Evolutionary conservation across 2,797 vertebrate species (phyloP).

Genomic region (Chelon auratus): DNA sequence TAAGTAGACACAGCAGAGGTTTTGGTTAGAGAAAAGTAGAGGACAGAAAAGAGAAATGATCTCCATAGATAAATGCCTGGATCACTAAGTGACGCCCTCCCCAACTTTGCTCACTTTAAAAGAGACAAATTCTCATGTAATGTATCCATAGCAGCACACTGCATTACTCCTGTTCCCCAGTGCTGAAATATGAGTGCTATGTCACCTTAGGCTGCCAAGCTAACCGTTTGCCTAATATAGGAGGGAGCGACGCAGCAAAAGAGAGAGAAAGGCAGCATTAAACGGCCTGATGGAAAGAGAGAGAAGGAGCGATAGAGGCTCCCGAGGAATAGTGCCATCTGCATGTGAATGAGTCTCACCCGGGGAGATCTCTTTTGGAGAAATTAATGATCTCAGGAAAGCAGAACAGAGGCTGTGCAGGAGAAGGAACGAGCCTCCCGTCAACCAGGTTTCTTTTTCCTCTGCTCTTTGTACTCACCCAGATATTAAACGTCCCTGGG

Average conservation of each 20-base stretch:
- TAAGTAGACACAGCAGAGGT: conserved; percentile 21
- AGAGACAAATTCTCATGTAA: conserved; percentile 85
- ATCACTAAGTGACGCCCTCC: conserved; percentile 76
- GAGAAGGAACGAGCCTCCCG: conserved; percentile 64
- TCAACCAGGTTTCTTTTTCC: conserved; percentile 72
- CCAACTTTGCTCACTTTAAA: conserved; percentile 76
- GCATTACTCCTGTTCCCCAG: conserved; percentile 77
- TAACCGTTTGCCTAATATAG: conserved; percentile 79
- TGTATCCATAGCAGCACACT: conserved; percentile 79
- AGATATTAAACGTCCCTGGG: conserved; percentile 79
- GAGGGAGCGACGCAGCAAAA: conserved; percentile 67
- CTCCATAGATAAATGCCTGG: conserved; percentile 74
- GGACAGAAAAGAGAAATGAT: conserved; percentile 69
- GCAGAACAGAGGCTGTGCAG: conserved; percentile 76
- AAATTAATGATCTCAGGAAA: conserved; percentile 87
- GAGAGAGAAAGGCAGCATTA: conserved; percentile 68
- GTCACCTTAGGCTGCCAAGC: conserved; percentile 85
- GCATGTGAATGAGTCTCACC: conserved; percentile 86
- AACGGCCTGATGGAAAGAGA: conserved; percentile 71
- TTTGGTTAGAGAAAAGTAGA: conserved; percentile 59
- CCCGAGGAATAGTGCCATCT: conserved; percentile 80
- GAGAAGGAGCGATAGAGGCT: conserved; percentile 74
- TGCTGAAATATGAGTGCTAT: conserved; percentile 84
- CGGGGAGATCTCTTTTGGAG: conserved; percentile 84
- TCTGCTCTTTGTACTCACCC: conserved; percentile 76